Conservation (phyloP, 2,888 invertebrate species). For the Acleris sparsana region DNA sequence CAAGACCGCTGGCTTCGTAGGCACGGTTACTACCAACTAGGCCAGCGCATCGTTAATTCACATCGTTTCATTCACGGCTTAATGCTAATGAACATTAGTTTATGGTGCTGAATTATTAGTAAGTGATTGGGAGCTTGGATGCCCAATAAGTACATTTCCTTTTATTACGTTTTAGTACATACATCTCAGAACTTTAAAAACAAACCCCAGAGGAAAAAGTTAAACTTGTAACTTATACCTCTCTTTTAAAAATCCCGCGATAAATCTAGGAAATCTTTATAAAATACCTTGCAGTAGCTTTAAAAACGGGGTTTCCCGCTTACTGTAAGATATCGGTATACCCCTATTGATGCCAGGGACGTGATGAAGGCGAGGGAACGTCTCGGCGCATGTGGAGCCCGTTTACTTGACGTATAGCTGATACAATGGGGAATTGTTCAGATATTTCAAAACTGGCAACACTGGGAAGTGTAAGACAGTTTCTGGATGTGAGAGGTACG, state of each 20-base stretch:
- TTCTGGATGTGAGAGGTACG: not conserved
- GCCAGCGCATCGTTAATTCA: too few species aligned
- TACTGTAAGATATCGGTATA: constrained; percentile 15
- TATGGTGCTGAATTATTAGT: too few species aligned
- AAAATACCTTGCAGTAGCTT: constrained; percentile 16
- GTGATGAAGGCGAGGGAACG: constrained; percentile 8
- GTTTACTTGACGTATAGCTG: constrained; percentile 25
- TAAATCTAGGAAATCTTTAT: constrained; percentile 14
- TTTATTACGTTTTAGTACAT: too few species aligned
- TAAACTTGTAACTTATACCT: not conserved
- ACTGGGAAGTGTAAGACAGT: not conserved
- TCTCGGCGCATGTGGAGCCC: not conserved
- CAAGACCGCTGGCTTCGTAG: too few species aligned
- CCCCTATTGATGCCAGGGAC: constrained; percentile 25
- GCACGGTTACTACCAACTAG: too few species aligned
- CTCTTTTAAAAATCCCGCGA: not conserved
- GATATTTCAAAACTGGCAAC: constrained; percentile 26
- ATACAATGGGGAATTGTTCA: constrained; percentile 19
- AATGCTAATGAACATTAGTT: too few species aligned
- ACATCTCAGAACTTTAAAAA: too few species aligned
- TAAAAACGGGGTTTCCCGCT: not conserved
- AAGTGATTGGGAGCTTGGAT: too few species aligned
- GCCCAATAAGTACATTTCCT: too few species aligned
- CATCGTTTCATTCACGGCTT: too few species aligned
- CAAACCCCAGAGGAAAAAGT: not conserved